Percentiles rank a stretch among this genome's conserved stretches.
Conservation (phyloP, 2,888 invertebrate species). For the Alsophila aescularia region DNA sequence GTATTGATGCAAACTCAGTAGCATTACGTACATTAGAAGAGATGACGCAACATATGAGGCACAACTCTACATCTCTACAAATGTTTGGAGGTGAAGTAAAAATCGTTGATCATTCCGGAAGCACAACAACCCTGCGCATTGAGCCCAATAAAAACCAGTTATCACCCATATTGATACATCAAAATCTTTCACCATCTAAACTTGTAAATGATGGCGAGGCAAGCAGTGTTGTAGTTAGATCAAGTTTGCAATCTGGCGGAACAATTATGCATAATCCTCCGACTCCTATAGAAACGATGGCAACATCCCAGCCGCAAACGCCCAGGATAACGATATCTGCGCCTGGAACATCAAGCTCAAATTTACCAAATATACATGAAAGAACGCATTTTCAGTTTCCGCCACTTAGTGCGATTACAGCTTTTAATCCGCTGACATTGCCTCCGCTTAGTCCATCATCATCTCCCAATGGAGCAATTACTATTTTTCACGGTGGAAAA, state of each 20-base stretch:
- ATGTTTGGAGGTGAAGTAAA: conserved; percentile 92
- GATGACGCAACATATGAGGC: conserved; percentile 83
- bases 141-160: conserved; percentile 86
- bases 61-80: conserved; percentile 83
- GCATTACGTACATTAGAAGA: conserved; percentile 84
- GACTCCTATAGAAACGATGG: conserved; percentile 74
- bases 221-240: conserved; percentile 90
- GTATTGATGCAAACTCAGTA: conserved; percentile 75
- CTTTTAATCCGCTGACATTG: conserved; percentile 88
- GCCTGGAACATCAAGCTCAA: conserved; percentile 81
- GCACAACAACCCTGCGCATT: conserved; percentile 88
- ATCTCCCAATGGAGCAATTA: conserved; percentile 85
- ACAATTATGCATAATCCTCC: conserved; percentile 88
- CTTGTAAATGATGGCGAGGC: conserved; percentile 78
- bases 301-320: conserved; percentile 75
- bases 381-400: conserved; percentile 86
- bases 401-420: conserved; percentile 88
- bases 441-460: conserved; percentile 79
- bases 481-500: conserved; percentile 88
- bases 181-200: conserved; percentile 77
- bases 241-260: conserved; percentile 92
- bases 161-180: conserved; percentile 83
- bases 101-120: conserved; percentile 88
- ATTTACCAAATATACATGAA: conserved; percentile 80
- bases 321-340: conserved; percentile 84